Evolutionary conservation across 2,113 vertebrate genomes (phyloP), one percentile per base, ranked within the genome.

Genomic region (Callipepla squamata): DNA sequence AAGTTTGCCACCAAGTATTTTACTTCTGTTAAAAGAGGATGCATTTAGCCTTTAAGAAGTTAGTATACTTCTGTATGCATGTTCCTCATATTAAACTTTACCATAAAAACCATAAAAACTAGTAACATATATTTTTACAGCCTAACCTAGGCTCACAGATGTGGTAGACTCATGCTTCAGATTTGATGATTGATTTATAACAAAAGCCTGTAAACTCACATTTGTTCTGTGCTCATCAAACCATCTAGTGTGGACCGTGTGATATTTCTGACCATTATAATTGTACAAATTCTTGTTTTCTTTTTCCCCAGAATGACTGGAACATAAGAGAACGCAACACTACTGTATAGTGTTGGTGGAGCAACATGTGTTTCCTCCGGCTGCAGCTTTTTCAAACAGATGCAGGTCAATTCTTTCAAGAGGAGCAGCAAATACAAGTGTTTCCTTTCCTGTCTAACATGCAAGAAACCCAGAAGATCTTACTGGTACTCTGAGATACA

Each of bases 161-260:
- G n/a, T 58, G 75, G 74, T 23, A 74, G 48, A 82, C 82, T 75
- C 77, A 53, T 48, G 73, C 23, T 82, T 95, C 80, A 78, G n/a
- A 65, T 89, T 80, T 87, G 66, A 38, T 23, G 69, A 69, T 38
- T 67, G 87, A 82, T 51, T 53, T 79, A 61, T 84, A 80, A 70
- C 61, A 93, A 85, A 62, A 45, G 40, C 76, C 67, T 77, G 48
- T 40, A 91, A 91, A 90, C 55, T 86, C 82, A 69, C 17, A 70
- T 84, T 89, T 78, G 40, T 86, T 90, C 34, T 83, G 57, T 73
- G 82, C 32, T 95, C 40, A 63, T 82, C 73, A 91, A 85, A 73
- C 22, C 36, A 90, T 79, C 53, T 32, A 48, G 67, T 62, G 92
- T 55, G 79, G 25, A 66, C 21, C 8, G 5, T 62, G 22, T 77